Evolutionary conservation across 2,888 invertebrate genomes (phyloP), one percentile per base, ranked within the genome.

Genomic region (Aphrophora alni): DNA sequence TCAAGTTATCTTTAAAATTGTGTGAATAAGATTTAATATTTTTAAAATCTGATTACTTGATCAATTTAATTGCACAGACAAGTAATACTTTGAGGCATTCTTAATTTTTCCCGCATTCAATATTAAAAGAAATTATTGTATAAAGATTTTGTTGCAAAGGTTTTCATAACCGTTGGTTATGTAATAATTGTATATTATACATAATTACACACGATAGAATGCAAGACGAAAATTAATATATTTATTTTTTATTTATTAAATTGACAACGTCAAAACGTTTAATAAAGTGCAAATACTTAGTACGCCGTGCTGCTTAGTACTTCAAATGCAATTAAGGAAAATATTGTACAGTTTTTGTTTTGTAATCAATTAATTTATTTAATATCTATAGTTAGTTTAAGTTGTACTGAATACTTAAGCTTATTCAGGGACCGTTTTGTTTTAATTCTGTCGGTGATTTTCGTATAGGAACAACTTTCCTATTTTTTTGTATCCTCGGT

Each of bases 271-370:
- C 59, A 59, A 44, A 44, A 59, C 21, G 59, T 59, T 59, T 59
- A 59, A 2, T n/a, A 7, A 59, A 59, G 44, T 44, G 44, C 44
- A 44, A 21, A 59, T 5, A 59, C 5, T 3, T 21, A 59, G 59
- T 12, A 21, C 59, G 59, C n/a, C 21, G 21, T 21, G 59, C 59
- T 59, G 59, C 59, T 59, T 59, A 44, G 59, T 59, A 59, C 59
- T 59, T 59, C 59, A 59, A 21, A 44, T 44, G 44, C 44, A 44
- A 44, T 44, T 44, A 14, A 44, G 17, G 12, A 14, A 21, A 59
- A 59, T 59, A 59, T 14, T 59, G 59, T 59, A 59, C 59, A 59
- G 59, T 59, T 59, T 59, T 59, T 59, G 59, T 59, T 59, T 59
- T 59, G 10, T 59, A 59, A 59, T 59, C 21, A 59, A 59, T 59